Conservation (phyloP, 2,797 vertebrate genomes). For the Meriones psammophilus region DNA sequence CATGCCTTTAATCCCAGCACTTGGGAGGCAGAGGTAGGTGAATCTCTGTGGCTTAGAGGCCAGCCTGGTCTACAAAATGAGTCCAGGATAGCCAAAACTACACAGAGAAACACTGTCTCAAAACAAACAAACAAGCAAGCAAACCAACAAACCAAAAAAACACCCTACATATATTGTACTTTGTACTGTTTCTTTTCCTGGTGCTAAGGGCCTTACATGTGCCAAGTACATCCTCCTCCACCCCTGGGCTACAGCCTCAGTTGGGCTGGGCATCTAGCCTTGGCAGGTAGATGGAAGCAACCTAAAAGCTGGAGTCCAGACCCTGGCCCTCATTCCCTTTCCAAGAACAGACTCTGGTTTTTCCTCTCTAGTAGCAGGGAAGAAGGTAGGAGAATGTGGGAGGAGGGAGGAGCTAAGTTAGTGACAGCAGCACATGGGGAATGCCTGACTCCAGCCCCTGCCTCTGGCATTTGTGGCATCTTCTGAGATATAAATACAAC, state of each 20-base stretch:
- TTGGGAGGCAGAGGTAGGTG: neutral
- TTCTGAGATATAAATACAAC: conserved; percentile 84
- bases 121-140: neutral
- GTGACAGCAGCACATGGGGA: conserved; percentile 85
- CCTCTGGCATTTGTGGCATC: conserved; percentile 82
- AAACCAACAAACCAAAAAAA: neutral
- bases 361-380: neutral
- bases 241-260: neutral
- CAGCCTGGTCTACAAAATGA: neutral
- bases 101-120: neutral
- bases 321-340: neutral
- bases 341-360: conserved; percentile 6
- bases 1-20: neutral
- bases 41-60: neutral
- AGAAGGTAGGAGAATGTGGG: neutral
- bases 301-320: neutral
- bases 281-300: neutral
- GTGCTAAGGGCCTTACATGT: neutral
- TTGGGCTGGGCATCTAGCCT: neutral
- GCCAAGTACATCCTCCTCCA: neutral
- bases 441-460: conserved; percentile 76
- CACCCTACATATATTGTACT: neutral
- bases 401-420: conserved; percentile 59
- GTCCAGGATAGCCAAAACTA: neutral
- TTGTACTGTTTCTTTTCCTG: neutral